Evolutionary conservation across 37 sponge, comb jelly and placozoan genomes (phyloP).

Genomic region (Amphimedon queenslandica): DNA sequence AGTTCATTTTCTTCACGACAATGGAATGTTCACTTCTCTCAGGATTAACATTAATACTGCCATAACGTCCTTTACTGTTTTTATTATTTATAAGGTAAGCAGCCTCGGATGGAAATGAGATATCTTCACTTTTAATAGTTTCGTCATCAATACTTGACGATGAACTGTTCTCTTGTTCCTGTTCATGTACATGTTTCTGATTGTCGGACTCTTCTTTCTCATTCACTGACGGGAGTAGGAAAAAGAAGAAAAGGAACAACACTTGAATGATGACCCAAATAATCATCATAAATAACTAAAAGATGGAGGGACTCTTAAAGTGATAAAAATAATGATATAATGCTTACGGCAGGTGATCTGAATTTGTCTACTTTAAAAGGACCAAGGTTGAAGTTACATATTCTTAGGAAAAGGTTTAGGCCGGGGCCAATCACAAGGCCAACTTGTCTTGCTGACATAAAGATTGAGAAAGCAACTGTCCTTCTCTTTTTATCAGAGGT

Average conservation of each 20-base stretch:
- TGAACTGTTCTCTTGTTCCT: not conserved
- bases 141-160: no score
- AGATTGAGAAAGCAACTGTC: constrained; percentile 68
- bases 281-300: constrained; percentile 59
- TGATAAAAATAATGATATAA: not conserved
- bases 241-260: constrained; percentile 61
- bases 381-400: constrained; percentile 64
- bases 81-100: no score
- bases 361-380: constrained; percentile 63
- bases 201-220: constrained; percentile 1
- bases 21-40: not conserved
- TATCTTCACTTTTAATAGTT: no score
- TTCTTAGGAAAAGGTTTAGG: constrained; percentile 68
- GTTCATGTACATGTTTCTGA: not conserved
- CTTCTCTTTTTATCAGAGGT: constrained; percentile 61
- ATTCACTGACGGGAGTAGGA: constrained; percentile 29
- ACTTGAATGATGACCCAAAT: constrained; percentile 63
- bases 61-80: not conserved
- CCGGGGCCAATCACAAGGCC: constrained; percentile 84
- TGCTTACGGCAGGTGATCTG: constrained; percentile 70
- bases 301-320: not conserved
- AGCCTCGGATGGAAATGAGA: no score
- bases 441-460: constrained; percentile 60
- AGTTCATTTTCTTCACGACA: not conserved
- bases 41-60: not conserved